Evolutionary conservation across 2,113 vertebrate genomes (phyloP), one percentile per base, ranked within the genome.

Genomic region (Etia nguti): DNA sequence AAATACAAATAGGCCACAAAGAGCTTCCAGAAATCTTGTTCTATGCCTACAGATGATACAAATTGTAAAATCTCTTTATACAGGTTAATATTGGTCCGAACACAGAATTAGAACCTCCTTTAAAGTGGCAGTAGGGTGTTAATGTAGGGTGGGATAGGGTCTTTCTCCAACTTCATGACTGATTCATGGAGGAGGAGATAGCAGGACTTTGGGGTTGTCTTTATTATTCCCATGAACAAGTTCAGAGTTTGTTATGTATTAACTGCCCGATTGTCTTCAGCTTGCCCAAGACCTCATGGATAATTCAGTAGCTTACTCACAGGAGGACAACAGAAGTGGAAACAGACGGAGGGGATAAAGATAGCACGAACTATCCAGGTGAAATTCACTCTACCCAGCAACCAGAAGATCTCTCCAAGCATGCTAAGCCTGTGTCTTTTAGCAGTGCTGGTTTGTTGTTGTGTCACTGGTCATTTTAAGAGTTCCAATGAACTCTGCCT

Each of bases 291-390:
- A 81, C 86, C 79, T 90, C 77, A 89, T 92, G 81, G 91, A 93
- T 93, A 94, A 94, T 93, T 92, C 89, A 94, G 9, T 70, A 81
- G 82, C 80, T 82, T 88, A 80, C 80, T 81, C 86, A 81, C 86
- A 79, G 81, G 60, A 85, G 83, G 36, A 82, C 50, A 80, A 57
- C 56, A 62, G 52, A 85, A 75, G 85, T n/a, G 79, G 81, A 50
- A 87, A 68, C 10, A 86, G 79, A 57, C 26, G 62, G 31, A 62
- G 41, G 31, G 82, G 88, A 84, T 94, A 95, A 93, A 94, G 89
- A 94, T 93, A 93, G 93, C 80, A 34, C 38, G 1, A 46, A 81
- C 38, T 34, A 29, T 70, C 73, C 55, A 26, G 48, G 36, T 65
- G 83, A 87, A 84, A 87, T 59, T 75, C 59, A 41, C 46, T 91